A percentile compares a stretch with the other conserved stretches of the same genome.
Evolutionary conservation across 2,113 vertebrate species (phyloP).

Genomic region (Felis chaus): DNA sequence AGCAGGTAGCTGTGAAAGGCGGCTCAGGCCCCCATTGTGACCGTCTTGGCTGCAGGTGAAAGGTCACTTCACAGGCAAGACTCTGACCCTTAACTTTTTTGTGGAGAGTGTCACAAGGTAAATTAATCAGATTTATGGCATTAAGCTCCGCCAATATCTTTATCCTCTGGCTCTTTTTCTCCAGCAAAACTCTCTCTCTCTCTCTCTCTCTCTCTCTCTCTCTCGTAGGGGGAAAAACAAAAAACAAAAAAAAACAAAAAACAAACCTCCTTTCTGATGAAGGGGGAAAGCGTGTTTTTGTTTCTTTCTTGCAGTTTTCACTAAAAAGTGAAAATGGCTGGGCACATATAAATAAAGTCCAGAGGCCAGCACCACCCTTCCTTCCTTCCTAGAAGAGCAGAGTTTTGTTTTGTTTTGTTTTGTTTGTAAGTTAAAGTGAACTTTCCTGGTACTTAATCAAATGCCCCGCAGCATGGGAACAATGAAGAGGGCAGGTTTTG

Average conservation of each 20-base stretch:
- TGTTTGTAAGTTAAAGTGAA: not conserved
- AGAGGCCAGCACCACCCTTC: not conserved
- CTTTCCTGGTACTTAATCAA: conserved; percentile 12
- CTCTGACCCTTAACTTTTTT: conserved; percentile 89
- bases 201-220: conserved; percentile 62
- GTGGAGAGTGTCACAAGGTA: conserved; percentile 87
- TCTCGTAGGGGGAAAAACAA: rapidly evolving
- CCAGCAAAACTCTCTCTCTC: conserved; percentile 69
- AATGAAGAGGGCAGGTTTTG: not conserved
- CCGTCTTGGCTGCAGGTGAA: conserved; percentile 86
- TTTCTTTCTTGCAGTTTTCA: conserved; percentile 71
- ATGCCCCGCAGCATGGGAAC: not conserved
- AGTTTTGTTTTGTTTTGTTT: too few relatives aligned
- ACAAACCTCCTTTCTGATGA: not conserved
- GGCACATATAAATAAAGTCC: not conserved
- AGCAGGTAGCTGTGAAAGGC: conserved; percentile 95
- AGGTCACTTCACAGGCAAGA: conserved; percentile 91
- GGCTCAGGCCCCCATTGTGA: conserved; percentile 88
- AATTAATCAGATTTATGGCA: conserved; percentile 89
- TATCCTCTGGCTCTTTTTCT: conserved; percentile 81
- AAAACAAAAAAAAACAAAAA: rapidly evolving
- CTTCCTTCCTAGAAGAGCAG: not conserved
- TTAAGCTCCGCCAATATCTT: conserved; percentile 82
- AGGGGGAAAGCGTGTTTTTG: conserved; percentile 68
- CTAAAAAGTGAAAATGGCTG: not conserved